Conservation (phyloP, 2,888 invertebrate genomes). For the Cancer borealis region DNA sequence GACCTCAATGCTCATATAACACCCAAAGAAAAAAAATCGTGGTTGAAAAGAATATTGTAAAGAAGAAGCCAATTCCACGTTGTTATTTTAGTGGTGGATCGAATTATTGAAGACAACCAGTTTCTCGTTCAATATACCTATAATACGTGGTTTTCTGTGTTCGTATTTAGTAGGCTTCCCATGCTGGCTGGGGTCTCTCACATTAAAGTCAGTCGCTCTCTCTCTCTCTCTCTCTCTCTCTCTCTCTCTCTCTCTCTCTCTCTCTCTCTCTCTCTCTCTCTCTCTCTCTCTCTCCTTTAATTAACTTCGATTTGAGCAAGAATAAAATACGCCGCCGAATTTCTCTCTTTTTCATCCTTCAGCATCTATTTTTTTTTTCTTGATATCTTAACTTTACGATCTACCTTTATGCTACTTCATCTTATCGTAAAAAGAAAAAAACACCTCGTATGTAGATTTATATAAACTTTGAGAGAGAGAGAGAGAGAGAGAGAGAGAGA, state of each 20-base stretch:
- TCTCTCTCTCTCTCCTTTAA: constrained; percentile 6
- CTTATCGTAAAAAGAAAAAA: background rate
- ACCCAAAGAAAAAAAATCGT: background rate
- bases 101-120: too few relatives aligned
- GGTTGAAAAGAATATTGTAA: too few relatives aligned
- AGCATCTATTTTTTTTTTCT: background rate
- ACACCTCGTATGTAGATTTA: background rate
- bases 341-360: background rate
- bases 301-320: background rate
- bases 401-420: background rate
- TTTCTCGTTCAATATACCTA: too few relatives aligned
- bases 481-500: constrained; percentile 37
- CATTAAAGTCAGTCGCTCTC: too few relatives aligned
- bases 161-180: background rate
- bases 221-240: constrained; percentile 4
- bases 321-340: constrained; percentile 1
- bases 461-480: background rate
- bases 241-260: constrained; percentile 11
- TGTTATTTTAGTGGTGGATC: too few relatives aligned
- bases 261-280: too few relatives aligned
- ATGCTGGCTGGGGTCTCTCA: too few relatives aligned
- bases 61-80: too few relatives aligned
- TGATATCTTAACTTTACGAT: background rate
- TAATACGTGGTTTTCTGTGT: background rate
- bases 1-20: background rate